phyloP scores from a whole-genome alignment of 2,888 invertebrate species.

The Muscina levida region DNA sequence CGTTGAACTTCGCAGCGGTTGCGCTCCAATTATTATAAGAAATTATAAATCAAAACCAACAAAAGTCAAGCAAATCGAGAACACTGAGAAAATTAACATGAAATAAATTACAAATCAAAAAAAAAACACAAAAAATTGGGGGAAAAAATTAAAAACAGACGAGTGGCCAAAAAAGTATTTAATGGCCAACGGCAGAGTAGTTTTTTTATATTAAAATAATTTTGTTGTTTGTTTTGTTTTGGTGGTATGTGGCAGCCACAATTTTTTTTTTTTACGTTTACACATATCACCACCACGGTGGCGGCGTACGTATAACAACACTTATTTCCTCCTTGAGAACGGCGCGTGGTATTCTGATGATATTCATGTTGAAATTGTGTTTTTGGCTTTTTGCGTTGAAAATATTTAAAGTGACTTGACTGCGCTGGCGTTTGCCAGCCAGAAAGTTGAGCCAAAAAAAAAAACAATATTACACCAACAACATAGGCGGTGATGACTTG shows the following conservation, averaged over 20 bases:
- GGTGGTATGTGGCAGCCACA: neutral
- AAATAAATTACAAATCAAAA: slow-evolving; percentile 9
- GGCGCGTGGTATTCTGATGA: slow-evolving; percentile 55
- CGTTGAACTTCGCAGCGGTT: slow-evolving; percentile 57
- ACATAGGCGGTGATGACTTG: neutral
- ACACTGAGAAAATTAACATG: neutral
- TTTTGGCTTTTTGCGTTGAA: slow-evolving; percentile 5
- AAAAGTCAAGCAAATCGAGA: neutral
- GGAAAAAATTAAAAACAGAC: neutral
- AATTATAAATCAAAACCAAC: neutral
- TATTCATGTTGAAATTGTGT: slow-evolving; percentile 2
- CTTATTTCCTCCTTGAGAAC: slow-evolving; percentile 62
- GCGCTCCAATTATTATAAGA: slow-evolving; percentile 53
- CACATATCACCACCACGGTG: neutral
- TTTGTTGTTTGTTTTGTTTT: no score
- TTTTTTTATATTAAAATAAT: neutral
- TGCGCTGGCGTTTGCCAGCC: neutral
- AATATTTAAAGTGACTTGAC: slow-evolving; percentile 5
- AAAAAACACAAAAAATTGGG: neutral
- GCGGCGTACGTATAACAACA: slow-evolving; percentile 23
- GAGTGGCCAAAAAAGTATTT: neutral
- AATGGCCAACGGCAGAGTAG: slow-evolving; percentile 5
- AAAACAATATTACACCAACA: no score
- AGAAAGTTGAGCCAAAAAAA: no score
- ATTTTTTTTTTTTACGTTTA: neutral